A percentile compares a stretch with the other conserved stretches of the same genome.
Conservation (phyloP, 2,113 vertebrate species). For the Sinocyclocheilus maitianheensis region DNA sequence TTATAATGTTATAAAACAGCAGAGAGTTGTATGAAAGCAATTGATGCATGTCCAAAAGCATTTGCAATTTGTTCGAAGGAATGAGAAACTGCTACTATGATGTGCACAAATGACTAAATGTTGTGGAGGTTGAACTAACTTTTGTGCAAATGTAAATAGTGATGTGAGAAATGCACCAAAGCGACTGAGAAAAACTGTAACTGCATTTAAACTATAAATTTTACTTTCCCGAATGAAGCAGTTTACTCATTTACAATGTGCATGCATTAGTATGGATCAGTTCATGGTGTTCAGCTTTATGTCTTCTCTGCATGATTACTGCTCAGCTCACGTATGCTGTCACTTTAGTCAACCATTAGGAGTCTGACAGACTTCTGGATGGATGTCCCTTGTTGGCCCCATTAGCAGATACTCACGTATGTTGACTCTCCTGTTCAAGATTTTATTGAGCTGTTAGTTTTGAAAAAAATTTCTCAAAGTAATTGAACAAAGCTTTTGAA, state of each 20-base stretch:
- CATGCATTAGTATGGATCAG: neutral
- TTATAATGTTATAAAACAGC: no score
- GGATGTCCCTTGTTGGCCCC: neutral
- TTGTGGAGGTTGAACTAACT: no score
- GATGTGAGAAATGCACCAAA: no score
- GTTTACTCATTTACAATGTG: neutral
- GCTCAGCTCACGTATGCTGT: neutral
- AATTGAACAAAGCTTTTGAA: constrained; percentile 23
- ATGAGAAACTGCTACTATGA: no score
- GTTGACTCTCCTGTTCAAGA: neutral
- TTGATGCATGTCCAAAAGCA: no score
- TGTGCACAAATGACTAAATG: no score
- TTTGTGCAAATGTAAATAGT: no score
- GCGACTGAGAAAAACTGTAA: no score
- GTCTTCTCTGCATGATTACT: neutral
- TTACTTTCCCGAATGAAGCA: neutral
- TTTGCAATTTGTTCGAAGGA: no score
- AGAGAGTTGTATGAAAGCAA: no score
- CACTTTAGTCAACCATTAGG: neutral
- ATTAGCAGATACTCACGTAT: constrained; percentile 3
- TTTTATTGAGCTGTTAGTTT: constrained; percentile 3
- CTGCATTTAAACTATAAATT: neutral
- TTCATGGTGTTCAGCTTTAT: neutral
- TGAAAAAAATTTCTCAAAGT: neutral
- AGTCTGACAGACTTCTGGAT: neutral